Evolutionary conservation across 2,113 vertebrate genomes (phyloP).

Genomic region (Morone saxatilis): DNA sequence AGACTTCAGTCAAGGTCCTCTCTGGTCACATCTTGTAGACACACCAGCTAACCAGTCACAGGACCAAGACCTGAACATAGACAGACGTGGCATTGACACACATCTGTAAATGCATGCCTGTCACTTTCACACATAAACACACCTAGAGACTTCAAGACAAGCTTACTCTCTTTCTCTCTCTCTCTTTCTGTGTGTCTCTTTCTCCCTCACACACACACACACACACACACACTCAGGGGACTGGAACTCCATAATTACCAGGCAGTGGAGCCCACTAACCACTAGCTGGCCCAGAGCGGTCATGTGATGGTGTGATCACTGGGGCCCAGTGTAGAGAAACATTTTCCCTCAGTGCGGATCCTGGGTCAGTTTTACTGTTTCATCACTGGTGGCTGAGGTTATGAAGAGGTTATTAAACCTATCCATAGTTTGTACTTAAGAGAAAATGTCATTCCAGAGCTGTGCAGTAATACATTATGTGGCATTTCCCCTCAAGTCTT

Average conservation of each 20-base stretch:
- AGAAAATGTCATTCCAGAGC: conserved; percentile 30
- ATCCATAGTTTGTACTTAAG: conserved; percentile 45
- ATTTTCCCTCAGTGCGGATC: conserved; percentile 42
- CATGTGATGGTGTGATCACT: conserved; percentile 59
- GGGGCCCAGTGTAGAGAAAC: conserved; percentile 36
- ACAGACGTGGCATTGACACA: conserved; percentile 51
- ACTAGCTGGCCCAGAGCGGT: conserved; percentile 53
- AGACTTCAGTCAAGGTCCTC: background rate
- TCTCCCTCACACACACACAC: conserved; percentile 31
- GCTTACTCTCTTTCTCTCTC: background rate
- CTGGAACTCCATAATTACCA: conserved; percentile 74
- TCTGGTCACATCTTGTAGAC: background rate
- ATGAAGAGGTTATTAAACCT: conserved; percentile 49
- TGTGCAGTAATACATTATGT: conserved; percentile 10
- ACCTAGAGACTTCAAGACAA: conserved; percentile 20
- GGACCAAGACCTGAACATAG: conserved; percentile 29
- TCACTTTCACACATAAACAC: background rate
- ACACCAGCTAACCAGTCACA: conserved; percentile 27
- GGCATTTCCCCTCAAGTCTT: conserved; percentile 15
- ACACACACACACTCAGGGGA: conserved; percentile 39
- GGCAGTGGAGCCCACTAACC: conserved; percentile 66
- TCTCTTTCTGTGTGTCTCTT: background rate
- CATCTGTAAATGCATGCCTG: background rate
- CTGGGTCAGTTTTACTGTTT: conserved; percentile 45
- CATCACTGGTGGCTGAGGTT: conserved; percentile 35